Evolutionary conservation across 2,797 vertebrate species (phyloP).

Genomic region (Dermochelys coriacea): DNA sequence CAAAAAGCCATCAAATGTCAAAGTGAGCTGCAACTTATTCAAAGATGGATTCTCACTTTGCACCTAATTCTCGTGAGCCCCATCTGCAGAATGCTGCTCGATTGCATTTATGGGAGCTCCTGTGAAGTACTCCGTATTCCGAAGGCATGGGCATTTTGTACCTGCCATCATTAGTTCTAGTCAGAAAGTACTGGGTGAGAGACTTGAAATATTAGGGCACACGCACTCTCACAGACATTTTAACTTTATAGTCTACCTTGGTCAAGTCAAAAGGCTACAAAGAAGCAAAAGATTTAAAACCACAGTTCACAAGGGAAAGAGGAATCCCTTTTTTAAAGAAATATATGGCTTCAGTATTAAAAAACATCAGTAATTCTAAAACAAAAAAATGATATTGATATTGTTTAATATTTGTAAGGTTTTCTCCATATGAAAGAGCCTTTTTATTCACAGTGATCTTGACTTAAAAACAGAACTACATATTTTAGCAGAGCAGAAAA

Average conservation of each 20-base stretch:
- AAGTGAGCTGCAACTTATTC: neutral
- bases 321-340: neutral
- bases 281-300: neutral
- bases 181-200: neutral
- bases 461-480: neutral
- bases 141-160: neutral
- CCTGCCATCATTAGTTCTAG: neutral
- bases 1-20: neutral
- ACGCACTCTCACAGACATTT: neutral
- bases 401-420: neutral
- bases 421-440: slow-evolving; percentile 4
- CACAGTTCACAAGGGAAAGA: neutral
- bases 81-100: neutral
- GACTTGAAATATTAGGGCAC: neutral
- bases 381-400: neutral
- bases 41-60: neutral
- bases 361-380: neutral
- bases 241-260: slow-evolving; percentile 7
- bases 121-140: neutral
- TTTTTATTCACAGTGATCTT: slow-evolving; percentile 40
- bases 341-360: neutral
- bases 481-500: slow-evolving; percentile 19
- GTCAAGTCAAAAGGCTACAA: slow-evolving; percentile 35
- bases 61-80: neutral
- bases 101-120: neutral